Evolutionary conservation across 2,113 vertebrate genomes (phyloP), one percentile per base, ranked within the genome.

Genomic region (Oplegnathus fasciatus): DNA sequence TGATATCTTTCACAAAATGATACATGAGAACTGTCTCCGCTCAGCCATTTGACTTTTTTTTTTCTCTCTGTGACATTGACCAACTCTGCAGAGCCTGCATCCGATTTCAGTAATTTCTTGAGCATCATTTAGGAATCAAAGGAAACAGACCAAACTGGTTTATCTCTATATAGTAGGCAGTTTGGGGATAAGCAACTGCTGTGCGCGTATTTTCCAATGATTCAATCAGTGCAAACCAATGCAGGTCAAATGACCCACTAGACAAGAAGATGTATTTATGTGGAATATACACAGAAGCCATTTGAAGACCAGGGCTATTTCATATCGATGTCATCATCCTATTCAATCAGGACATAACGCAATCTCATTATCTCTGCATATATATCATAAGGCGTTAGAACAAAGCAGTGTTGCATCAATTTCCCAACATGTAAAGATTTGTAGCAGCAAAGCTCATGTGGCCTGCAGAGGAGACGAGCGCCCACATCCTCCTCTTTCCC

Each of bases 281-380:
- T 75, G 42, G 70, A 78, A 79, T 46, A 57, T 10, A 26, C 42
- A 70, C 42, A 80, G 50, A 70, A 75, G 81, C 80, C 71, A 65
- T 18, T 66, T 69, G 61, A 88, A 87, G 84, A 89, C 80, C 83
- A 67, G 48, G 73, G 88, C 86, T 83, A 65, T 94, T 94, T 94
- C 92, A 81, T 86, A 89, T 90, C 46, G 76, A 90, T 94, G 93
- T 94, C 92, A 93, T 94, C 93, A 93, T 92, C 89, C 88, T 30
- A 58, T 85, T 87, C 84, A 85, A 83, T 94, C 90, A 85, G 84
- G 76, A 89, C 70, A 32, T 58, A 91, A 80, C 26, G 26, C 84
- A 79, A 75, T 91, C 88, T 91, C 89, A 86, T 94, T 92, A 94
- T 91, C 87, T 77, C 83, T 77, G 81, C 82, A 86, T 88, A 90